Conservation (phyloP, 2,888 invertebrate species). For the Eupithecia dodoneata region DNA sequence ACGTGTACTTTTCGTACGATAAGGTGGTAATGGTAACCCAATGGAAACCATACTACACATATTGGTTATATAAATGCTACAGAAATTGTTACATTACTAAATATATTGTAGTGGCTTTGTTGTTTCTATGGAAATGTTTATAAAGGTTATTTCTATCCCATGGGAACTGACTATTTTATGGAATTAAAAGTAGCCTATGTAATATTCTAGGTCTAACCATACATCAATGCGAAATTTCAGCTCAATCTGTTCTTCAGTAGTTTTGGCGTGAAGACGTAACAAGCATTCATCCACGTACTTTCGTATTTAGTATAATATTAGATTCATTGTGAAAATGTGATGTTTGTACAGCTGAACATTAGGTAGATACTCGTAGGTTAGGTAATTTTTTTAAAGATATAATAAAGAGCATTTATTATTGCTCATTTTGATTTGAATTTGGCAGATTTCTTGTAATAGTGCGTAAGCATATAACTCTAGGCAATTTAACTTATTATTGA, state of each 20-base stretch:
- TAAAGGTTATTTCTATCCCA: too few relatives aligned
- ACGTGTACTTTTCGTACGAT: slow-evolving; percentile 32
- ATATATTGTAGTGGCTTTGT: too few relatives aligned
- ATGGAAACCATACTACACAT: not conserved
- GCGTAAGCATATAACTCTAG: too few relatives aligned
- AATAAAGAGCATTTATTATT: not conserved
- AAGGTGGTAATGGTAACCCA: slow-evolving; percentile 18
- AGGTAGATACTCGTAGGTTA: not conserved
- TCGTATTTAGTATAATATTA: not conserved
- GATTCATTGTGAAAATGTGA: not conserved
- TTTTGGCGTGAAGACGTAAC: not conserved
- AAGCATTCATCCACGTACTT: not conserved
- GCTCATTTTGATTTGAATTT: not conserved
- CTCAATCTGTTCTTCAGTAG: too few relatives aligned
- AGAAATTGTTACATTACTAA: not conserved
- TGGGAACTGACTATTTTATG: too few relatives aligned
- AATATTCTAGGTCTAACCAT: not conserved
- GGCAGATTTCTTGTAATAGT: not conserved
- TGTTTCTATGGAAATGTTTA: too few relatives aligned
- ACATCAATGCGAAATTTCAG: not conserved
- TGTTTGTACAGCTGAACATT: not conserved
- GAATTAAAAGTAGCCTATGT: not conserved
- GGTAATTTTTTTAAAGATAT: not conserved
- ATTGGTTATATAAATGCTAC: not conserved
- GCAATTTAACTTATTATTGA: too few relatives aligned